These are phyloP conservation scores for Zonitis immaculata DNA, from an alignment of 2,888 invertebrate species.

Conservation along the genomic window DNA sequence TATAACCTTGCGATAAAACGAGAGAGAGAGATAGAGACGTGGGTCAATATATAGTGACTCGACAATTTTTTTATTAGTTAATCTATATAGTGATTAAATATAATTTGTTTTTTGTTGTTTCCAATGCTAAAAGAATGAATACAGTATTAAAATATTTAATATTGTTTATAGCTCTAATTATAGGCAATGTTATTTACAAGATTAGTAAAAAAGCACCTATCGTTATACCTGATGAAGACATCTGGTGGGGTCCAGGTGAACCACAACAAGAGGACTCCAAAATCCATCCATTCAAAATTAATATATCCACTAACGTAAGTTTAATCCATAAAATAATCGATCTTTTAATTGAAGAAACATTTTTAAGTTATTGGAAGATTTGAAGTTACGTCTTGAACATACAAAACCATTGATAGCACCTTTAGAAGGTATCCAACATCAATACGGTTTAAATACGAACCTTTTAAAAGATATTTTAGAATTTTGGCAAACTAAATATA, in stretches of 20 bases:
- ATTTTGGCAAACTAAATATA: slow-evolving; percentile 69
- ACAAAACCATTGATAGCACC: slow-evolving; percentile 47
- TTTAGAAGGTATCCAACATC: slow-evolving; percentile 62
- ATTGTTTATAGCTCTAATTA: slow-evolving; percentile 6
- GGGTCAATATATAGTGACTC: too few species aligned
- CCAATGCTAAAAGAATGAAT: slow-evolving; percentile 6
- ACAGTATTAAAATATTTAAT: slow-evolving; percentile 10
- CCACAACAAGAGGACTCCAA: slow-evolving; percentile 49
- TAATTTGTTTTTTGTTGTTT: too few species aligned
- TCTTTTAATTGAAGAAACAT: too few species aligned
- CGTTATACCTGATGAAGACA: slow-evolving; percentile 32
- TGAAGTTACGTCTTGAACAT: slow-evolving; percentile 53
- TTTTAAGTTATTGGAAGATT: slow-evolving; percentile 55
- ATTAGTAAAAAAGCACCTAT: slow-evolving; percentile 2
- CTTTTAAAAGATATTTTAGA: slow-evolving; percentile 61
- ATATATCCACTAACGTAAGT: slow-evolving; percentile 57
- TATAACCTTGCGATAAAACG: too few species aligned
- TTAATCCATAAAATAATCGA: neutral
- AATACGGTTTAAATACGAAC: slow-evolving; percentile 73
- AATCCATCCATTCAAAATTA: slow-evolving; percentile 58
- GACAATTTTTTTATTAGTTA: too few species aligned
- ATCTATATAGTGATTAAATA: too few species aligned
- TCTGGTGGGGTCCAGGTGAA: slow-evolving; percentile 59
- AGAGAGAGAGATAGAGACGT: too few species aligned
- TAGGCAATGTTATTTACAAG: slow-evolving; percentile 16